These are phyloP conservation scores for Alaudala cheleensis DNA, from an alignment of 2,113 vertebrate species.

Conservation along the genomic window DNA sequence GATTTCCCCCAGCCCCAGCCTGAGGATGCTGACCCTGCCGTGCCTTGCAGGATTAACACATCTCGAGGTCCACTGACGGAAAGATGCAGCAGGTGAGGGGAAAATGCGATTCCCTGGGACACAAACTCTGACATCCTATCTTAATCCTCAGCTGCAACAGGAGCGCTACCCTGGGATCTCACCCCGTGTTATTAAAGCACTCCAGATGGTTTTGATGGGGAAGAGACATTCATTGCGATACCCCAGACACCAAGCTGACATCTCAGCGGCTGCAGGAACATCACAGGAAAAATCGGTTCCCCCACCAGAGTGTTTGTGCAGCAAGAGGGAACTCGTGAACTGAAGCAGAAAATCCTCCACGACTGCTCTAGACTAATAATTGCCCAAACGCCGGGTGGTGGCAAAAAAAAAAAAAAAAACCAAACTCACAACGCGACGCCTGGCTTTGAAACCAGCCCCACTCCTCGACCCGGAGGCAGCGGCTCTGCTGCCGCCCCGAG, in stretches of 20 bases:
- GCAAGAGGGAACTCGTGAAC: conserved; percentile 44
- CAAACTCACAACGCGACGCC: background rate
- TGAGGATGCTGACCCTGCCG: background rate
- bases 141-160: background rate
- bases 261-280: conserved; percentile 14
- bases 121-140: background rate
- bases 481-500: background rate
- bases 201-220: conserved; percentile 57
- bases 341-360: conserved; percentile 55
- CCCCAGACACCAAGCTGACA: conserved; percentile 29
- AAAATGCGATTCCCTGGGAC: background rate
- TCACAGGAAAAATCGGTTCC: conserved; percentile 53
- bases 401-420: background rate
- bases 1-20: background rate
- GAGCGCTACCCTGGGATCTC: background rate
- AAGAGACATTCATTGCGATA: background rate
- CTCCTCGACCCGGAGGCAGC: background rate
- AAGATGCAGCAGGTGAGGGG: background rate
- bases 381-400: conserved; percentile 5
- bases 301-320: conserved; percentile 43
- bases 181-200: conserved; percentile 13
- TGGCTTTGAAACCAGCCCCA: background rate
- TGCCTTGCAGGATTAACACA: background rate
- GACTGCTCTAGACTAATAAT: conserved; percentile 55
- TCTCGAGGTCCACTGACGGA: background rate